Conservation (phyloP, 1,140 invertebrate species). For the Hylyphantes graminicola region DNA sequence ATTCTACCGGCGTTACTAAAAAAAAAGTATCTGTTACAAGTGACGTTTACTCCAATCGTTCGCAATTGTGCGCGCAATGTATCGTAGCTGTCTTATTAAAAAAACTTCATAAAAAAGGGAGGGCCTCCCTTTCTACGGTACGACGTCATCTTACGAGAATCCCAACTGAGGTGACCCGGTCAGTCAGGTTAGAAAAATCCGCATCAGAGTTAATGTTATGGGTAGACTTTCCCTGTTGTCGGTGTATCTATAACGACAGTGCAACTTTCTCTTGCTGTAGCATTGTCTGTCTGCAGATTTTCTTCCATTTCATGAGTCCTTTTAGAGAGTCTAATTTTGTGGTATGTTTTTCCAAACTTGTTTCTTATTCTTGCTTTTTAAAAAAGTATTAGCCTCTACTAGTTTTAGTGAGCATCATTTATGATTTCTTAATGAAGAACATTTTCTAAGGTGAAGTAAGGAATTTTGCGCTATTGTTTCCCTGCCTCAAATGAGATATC, state of each 20-base stretch:
- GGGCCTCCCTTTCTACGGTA: background rate
- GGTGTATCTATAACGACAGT: background rate
- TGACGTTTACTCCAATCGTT: too few species aligned
- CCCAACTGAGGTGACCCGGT: conserved; percentile 19
- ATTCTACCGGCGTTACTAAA: too few species aligned
- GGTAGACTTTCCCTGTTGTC: background rate
- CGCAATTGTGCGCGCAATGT: too few species aligned
- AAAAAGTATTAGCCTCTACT: background rate
- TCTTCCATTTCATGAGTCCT: background rate
- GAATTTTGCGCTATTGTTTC: too few species aligned
- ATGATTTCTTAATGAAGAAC: too few species aligned
- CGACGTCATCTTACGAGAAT: background rate
- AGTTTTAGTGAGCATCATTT: background rate
- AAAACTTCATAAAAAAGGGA: background rate
- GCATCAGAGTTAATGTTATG: background rate
- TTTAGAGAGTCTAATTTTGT: background rate
- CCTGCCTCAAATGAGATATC: too few species aligned
- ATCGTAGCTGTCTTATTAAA: too few species aligned
- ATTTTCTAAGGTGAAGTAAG: too few species aligned
- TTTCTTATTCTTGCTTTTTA: background rate
- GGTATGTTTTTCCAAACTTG: background rate
- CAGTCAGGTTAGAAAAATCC: conserved; percentile 21
- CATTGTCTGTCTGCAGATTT: background rate
- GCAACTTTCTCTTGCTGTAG: background rate
- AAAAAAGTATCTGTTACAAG: too few species aligned